phyloP scores from a whole-genome alignment of 2,888 invertebrate genomes.

The Morpho achilles region DNA sequence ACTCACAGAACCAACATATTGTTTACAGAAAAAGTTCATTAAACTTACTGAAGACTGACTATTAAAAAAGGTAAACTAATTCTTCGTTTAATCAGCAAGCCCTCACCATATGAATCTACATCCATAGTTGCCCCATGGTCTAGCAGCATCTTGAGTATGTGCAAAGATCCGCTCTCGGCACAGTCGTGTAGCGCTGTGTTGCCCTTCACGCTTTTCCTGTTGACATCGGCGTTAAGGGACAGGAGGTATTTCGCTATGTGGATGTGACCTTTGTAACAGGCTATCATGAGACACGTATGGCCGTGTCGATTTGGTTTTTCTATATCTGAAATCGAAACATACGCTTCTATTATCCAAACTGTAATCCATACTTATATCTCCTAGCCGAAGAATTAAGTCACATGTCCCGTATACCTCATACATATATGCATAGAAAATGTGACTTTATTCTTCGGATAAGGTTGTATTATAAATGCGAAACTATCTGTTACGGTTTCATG shows the following conservation, averaged over 20 bases:
- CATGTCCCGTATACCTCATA: too few species aligned
- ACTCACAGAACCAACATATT: too few species aligned
- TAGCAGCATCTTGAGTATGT: conserved; percentile 93
- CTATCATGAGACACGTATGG: conserved; percentile 98
- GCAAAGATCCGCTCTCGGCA: conserved; percentile 96
- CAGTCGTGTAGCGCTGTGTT: conserved; percentile 99
- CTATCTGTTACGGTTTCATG: too few species aligned
- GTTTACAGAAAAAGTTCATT: too few species aligned
- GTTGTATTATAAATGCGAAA: too few species aligned
- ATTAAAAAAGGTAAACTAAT: too few species aligned
- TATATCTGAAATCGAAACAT: conserved; percentile 82
- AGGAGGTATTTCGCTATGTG: conserved; percentile 94
- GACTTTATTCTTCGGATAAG: too few species aligned
- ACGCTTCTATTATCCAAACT: too few species aligned
- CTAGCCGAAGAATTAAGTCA: too few species aligned
- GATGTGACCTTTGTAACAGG: conserved; percentile 96
- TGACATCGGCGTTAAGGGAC: conserved; percentile 92
- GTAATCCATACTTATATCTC: too few species aligned
- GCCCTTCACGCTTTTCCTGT: conserved; percentile 93
- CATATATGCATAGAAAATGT: too few species aligned
- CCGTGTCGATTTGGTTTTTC: conserved; percentile 97
- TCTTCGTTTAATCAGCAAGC: not conserved
- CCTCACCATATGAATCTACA: conserved; percentile 92
- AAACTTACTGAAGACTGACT: too few species aligned
- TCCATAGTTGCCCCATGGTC: conserved; percentile 94